Percentiles rank a stretch among this genome's conserved stretches.
Evolutionary conservation across 2,113 vertebrate species (phyloP).

Genomic region (Numida meleagris): DNA sequence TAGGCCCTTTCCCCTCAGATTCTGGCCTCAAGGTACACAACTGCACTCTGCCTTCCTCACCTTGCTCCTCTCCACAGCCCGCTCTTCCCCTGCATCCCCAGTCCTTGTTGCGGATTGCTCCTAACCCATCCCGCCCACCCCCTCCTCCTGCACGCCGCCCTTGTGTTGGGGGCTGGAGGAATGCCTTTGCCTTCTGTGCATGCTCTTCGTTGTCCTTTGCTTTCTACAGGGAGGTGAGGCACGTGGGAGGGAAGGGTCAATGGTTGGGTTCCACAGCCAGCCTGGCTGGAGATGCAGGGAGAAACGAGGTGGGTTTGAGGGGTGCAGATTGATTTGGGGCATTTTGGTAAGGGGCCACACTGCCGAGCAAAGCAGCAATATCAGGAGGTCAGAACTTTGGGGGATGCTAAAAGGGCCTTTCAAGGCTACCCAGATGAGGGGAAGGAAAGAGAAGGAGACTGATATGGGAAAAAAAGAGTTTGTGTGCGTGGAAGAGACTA

Average conservation of each 20-base stretch:
- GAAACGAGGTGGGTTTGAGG: neutral
- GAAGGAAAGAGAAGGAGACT: neutral
- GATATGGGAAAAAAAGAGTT: neutral
- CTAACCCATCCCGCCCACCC: neutral
- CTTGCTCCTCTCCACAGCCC: neutral
- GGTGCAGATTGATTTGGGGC: neutral
- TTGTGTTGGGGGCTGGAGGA: neutral
- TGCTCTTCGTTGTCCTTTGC: neutral
- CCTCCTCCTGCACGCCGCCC: neutral
- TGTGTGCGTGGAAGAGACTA: neutral
- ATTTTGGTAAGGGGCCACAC: neutral
- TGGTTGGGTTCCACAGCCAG: neutral
- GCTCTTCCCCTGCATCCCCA: neutral
- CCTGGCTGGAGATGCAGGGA: neutral
- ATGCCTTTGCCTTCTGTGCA: slow-evolving; percentile 15
- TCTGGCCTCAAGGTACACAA: slow-evolving; percentile 89
- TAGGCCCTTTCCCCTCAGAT: slow-evolving; percentile 85
- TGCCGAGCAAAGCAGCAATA: neutral
- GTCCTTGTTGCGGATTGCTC: neutral
- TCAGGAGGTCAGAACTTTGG: neutral
- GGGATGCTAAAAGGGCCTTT: neutral
- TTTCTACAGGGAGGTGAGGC: neutral
- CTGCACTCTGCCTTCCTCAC: slow-evolving; percentile 26
- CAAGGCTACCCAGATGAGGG: neutral
- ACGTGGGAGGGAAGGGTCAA: neutral